These are phyloP conservation scores for Carassius gibelio DNA, from an alignment of 2,113 vertebrate genomes.

Conservation along the genomic window DNA sequence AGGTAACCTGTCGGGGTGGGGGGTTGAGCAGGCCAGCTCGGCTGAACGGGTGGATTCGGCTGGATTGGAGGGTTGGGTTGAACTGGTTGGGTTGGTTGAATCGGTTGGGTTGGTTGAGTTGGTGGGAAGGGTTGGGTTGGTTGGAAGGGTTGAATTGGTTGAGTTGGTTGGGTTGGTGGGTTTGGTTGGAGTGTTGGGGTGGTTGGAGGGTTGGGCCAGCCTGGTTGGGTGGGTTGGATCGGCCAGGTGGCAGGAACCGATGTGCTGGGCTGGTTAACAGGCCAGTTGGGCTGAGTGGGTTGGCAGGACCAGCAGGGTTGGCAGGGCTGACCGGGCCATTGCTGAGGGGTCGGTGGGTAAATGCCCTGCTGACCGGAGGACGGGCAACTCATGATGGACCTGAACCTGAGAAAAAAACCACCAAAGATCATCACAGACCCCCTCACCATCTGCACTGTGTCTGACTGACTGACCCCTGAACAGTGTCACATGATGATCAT, in stretches of 20 bases:
- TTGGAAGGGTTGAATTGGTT: not conserved
- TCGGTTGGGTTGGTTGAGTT: not conserved
- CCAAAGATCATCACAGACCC: not conserved
- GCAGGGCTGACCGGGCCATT: slow-evolving; percentile 64
- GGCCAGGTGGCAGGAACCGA: slow-evolving; percentile 20
- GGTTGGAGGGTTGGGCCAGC: slow-evolving; percentile 60
- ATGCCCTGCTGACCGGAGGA: slow-evolving; percentile 67
- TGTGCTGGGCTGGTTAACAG: not conserved
- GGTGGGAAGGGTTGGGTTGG: too few relatives aligned
- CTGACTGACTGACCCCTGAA: too few relatives aligned
- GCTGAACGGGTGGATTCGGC: slow-evolving; percentile 32
- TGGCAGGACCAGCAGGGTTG: slow-evolving; percentile 53
- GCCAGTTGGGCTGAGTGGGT: slow-evolving; percentile 30
- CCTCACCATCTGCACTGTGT: not conserved
- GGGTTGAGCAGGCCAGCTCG: slow-evolving; percentile 47
- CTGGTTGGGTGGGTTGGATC: slow-evolving; percentile 56
- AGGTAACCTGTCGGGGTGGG: slow-evolving; percentile 38
- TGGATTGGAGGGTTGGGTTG: slow-evolving; percentile 28
- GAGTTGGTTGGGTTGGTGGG: slow-evolving; percentile 28
- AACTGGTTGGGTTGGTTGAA: not conserved
- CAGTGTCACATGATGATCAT: too few relatives aligned
- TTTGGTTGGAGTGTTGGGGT: not conserved
- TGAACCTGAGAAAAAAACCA: not conserved
- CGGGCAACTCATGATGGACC: slow-evolving; percentile 64
- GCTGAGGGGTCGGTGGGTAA: slow-evolving; percentile 63